Base-by-base conservation (phyloP, 1,140 invertebrate species). In the Heliconius hermathena region DNA sequence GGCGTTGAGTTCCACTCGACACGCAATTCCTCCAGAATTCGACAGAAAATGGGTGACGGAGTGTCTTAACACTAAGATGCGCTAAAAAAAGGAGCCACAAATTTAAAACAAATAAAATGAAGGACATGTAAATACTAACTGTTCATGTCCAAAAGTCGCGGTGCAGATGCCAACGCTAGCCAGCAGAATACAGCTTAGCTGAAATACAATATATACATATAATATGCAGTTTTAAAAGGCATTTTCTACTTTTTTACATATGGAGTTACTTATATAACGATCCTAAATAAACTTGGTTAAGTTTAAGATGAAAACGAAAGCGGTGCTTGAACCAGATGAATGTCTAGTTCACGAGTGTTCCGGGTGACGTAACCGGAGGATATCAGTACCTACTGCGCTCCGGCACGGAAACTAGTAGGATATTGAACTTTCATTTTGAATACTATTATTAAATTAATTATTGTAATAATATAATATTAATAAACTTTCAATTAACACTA, bases 121-220 rank as follows among this genome's bases (percentile, higher is more conserved):
- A 79, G 83, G 85, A 89, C 83, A 87, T 87, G 79, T 85, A 81
- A 81, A 90, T 91, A 94, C 93, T 94, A 88, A 94, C 93, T 94
- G 93, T 92, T 93, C 91, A 86, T 89, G 85, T 85, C 91, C 93
- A 89, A 94, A 94, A 88, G 93, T 94, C 85, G 91, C 93, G 81
- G 89, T 85, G 90, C 90, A 91, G 91, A 92, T 86, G 83, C 91
- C 91, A 91, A 90, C 79, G 86, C 86, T 83, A 89, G 91, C 89
- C 87, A 94, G 88, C 80, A 94, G 89, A 75, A 93, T 83, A 85
- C 91, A 89, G 89, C 89, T 88, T 78, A 93, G 89, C 93, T 94
- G 91, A 89, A 94, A 94, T 86, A 85, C 77, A 83, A 79, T 81
- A 82, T 81, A 76, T 57, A 79, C 57, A 29, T 66, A 29, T n/a